These are phyloP conservation scores for Pomacea canaliculata DNA, from an alignment of 2,888 invertebrate genomes.

Conservation along the genomic window DNA sequence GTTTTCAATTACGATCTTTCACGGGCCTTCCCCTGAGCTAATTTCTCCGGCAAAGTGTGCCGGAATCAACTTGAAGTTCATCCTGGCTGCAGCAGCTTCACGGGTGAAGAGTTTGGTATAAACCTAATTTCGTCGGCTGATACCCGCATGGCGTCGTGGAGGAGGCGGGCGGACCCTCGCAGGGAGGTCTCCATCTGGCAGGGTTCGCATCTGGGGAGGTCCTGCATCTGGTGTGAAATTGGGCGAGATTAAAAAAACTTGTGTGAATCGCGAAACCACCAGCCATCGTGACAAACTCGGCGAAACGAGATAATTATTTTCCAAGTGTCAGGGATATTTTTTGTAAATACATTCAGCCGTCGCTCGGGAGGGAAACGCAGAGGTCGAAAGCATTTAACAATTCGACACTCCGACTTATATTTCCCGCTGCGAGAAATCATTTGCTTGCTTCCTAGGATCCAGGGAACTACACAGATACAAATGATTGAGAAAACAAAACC, in stretches of 20 bases:
- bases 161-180: neutral
- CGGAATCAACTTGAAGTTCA: too few species aligned
- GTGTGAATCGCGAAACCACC: neutral
- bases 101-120: too few species aligned
- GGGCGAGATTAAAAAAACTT: constrained; percentile 8
- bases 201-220: constrained; percentile 21
- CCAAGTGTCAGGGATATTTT: constrained; percentile 26
- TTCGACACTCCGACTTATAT: neutral
- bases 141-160: too few species aligned
- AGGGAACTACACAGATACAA: too few species aligned
- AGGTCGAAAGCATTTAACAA: constrained; percentile 15
- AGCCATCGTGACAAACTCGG: neutral
- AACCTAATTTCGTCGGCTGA: too few species aligned
- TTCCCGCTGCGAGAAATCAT: too few species aligned
- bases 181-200: constrained; percentile 24
- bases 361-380: neutral
- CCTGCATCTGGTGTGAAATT: constrained; percentile 25
- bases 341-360: constrained; percentile 7
- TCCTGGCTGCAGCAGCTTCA: too few species aligned
- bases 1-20: too few species aligned
- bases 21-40: too few species aligned
- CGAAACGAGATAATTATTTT: constrained; percentile 17
- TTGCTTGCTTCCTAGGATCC: too few species aligned
- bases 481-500: too few species aligned
- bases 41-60: too few species aligned